A percentile compares a stretch with the other conserved stretches of the same genome.
These are phyloP conservation scores for Tribolium castaneum DNA, from an alignment of 1,140 invertebrate genomes.

Conservation along the genomic window DNA sequence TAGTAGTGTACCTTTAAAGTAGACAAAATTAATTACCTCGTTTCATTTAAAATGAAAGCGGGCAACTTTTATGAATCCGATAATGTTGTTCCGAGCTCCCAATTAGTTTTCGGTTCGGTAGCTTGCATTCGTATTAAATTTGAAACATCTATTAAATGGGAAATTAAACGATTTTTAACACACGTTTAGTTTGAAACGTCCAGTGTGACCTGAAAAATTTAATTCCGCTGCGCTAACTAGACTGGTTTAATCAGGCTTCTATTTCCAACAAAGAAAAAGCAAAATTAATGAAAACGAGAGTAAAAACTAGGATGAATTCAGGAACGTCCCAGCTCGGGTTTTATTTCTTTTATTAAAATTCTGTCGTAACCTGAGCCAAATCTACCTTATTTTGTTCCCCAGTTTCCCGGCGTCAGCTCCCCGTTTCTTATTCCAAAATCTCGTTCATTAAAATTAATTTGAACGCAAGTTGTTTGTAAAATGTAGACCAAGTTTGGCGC, in stretches of 20 bases:
- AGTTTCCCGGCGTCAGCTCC: too few species aligned
- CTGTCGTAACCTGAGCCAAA: too few species aligned
- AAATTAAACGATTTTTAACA: neutral
- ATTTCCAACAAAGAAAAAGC: too few species aligned
- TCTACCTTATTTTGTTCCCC: too few species aligned
- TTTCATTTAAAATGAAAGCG: neutral
- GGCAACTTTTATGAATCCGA: neutral
- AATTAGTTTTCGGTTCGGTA: neutral
- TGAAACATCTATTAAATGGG: neutral
- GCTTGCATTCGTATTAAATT: neutral
- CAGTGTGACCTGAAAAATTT: neutral
- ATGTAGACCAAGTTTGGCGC: too few species aligned
- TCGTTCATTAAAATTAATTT: neutral
- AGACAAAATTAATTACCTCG: neutral
- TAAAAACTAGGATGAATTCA: too few species aligned
- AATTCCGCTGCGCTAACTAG: too few species aligned
- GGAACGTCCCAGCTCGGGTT: too few species aligned
- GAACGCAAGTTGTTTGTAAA: neutral
- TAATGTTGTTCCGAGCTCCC: neutral
- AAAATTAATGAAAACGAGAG: too few species aligned
- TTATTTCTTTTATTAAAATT: too few species aligned
- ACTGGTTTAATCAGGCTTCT: too few species aligned
- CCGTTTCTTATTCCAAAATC: too few species aligned
- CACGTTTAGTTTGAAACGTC: neutral
- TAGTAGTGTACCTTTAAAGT: neutral